These are phyloP conservation scores for Drosophila hawaiiensis DNA, from an alignment of 2,888 invertebrate genomes.

Conservation along the genomic window DNA sequence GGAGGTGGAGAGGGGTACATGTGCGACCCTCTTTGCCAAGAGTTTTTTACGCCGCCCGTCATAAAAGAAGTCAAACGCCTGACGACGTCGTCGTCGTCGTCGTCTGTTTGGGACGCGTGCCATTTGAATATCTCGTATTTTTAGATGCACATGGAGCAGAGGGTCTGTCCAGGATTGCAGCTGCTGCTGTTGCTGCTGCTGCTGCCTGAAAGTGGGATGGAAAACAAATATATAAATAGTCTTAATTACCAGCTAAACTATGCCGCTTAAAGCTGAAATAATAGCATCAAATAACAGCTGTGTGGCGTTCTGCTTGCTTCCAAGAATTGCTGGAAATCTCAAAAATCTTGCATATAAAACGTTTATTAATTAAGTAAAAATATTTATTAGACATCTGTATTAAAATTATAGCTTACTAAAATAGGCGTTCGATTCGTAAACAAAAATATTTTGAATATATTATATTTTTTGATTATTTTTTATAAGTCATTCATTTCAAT, in stretches of 20 bases:
- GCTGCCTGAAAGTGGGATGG: conserved; percentile 5
- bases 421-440: neutral
- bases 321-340: neutral
- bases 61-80: conserved; percentile 51
- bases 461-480: neutral
- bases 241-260: conserved; percentile 9
- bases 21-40: conserved; percentile 28
- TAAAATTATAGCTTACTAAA: neutral
- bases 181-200: conserved; percentile 22
- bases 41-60: conserved; percentile 34
- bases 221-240: conserved; percentile 21
- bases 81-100: conserved; percentile 10
- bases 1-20: neutral
- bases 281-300: neutral
- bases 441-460: neutral
- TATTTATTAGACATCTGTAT: neutral
- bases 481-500: neutral
- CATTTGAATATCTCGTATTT: conserved; percentile 50
- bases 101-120: conserved; percentile 49
- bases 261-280: neutral
- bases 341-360: neutral
- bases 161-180: conserved; percentile 30
- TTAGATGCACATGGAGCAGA: conserved; percentile 29
- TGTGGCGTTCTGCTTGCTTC: neutral
- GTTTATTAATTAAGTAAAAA: neutral